Conservation (phyloP, 2,797 vertebrate species). For the Myiothlypis coronata region DNA sequence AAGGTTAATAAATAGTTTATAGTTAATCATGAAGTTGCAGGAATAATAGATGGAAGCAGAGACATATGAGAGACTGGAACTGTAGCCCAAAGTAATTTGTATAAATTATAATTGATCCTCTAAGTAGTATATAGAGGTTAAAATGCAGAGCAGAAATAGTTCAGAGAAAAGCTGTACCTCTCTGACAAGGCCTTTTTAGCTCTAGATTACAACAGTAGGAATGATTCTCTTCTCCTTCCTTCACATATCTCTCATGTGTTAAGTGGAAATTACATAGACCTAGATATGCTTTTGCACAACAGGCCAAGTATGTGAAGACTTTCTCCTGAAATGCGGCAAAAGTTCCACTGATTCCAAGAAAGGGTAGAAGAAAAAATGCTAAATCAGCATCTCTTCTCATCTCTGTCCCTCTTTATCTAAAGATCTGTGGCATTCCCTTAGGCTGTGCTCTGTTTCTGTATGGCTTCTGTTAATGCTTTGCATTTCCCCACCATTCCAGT, state of each 20-base stretch:
- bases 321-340: not conserved
- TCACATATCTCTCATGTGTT: not conserved
- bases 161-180: not conserved
- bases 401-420: not conserved
- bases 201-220: not conserved
- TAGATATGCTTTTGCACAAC: not conserved
- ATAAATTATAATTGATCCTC: not conserved
- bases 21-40: not conserved
- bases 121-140: not conserved
- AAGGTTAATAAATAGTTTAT: not conserved
- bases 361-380: not conserved
- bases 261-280: not conserved
- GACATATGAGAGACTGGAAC: not conserved
- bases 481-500: not conserved
- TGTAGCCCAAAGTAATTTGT: not conserved
- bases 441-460: not conserved
- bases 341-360: not conserved
- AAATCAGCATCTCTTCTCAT: not conserved
- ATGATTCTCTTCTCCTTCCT: not conserved
- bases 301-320: not conserved
- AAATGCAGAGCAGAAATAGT: not conserved
- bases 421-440: not conserved
- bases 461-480: not conserved
- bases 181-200: not conserved
- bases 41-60: not conserved